Percentiles rank a stretch among this genome's conserved stretches.
These are phyloP conservation scores for Diloba caeruleocephala DNA, from an alignment of 2,888 invertebrate genomes.

Conservation along the genomic window DNA sequence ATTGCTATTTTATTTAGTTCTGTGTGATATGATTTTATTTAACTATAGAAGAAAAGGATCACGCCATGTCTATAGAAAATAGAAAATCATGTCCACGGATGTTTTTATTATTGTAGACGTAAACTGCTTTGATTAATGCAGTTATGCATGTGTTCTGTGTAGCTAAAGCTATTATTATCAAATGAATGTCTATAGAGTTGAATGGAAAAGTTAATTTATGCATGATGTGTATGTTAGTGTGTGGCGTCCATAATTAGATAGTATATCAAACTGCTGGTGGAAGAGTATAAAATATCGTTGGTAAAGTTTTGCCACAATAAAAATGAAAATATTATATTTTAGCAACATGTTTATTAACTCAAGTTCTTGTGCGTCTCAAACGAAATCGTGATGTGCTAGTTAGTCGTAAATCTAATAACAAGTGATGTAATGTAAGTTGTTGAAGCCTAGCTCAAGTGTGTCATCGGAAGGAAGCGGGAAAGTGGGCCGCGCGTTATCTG, in stretches of 20 bases:
- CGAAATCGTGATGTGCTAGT: not conserved
- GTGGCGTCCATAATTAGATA: constrained; percentile 14
- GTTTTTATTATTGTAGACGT: constrained; percentile 27
- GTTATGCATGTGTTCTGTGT: constrained; percentile 11
- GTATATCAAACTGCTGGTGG: constrained; percentile 1
- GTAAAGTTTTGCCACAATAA: not conserved
- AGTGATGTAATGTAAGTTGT: constrained; percentile 38
- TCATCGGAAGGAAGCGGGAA: constrained; percentile 79
- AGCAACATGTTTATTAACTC: not conserved
- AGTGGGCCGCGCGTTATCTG: constrained; percentile 81
- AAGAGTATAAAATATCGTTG: not conserved
- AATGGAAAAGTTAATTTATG: constrained; percentile 38
- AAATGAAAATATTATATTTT: not conserved
- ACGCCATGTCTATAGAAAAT: too few species aligned
- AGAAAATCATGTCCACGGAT: too few species aligned
- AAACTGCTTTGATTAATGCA: constrained; percentile 25
- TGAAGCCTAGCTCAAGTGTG: constrained; percentile 60
- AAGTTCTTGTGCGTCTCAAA: not conserved
- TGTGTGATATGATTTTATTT: too few species aligned
- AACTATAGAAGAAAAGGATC: too few species aligned
- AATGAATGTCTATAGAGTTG: constrained; percentile 11
- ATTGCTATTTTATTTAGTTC: too few species aligned
- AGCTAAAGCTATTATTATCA: constrained; percentile 15
- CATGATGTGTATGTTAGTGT: constrained; percentile 30
- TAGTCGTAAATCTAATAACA: constrained; percentile 47